These are phyloP conservation scores for Isichthys henryi DNA, from an alignment of 2,113 vertebrate genomes.

Conservation along the genomic window DNA sequence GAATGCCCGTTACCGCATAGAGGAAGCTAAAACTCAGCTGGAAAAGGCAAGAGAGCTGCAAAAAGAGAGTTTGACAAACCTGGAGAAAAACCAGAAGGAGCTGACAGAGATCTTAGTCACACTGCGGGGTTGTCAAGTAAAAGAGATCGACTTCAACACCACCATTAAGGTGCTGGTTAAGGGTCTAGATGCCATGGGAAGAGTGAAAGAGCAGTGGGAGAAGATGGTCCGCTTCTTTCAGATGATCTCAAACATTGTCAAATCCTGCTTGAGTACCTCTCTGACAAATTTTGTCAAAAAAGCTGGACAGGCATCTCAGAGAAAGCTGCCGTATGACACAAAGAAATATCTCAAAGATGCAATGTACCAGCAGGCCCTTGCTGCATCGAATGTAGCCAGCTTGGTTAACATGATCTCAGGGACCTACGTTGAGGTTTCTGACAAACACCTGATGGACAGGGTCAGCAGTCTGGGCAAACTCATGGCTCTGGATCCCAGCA, in stretches of 20 bases:
- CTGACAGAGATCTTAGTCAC: too few relatives aligned
- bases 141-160: too few relatives aligned
- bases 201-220: constrained; percentile 43
- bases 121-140: too few relatives aligned
- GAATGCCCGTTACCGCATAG: neutral
- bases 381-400: too few relatives aligned
- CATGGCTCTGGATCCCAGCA: constrained; percentile 30
- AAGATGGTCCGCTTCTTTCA: constrained; percentile 21
- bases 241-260: constrained; percentile 12
- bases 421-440: too few relatives aligned
- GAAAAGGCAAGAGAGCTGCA: neutral
- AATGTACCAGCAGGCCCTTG: too few relatives aligned
- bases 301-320: neutral
- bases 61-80: too few relatives aligned
- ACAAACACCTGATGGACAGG: constrained; percentile 32
- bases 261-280: constrained; percentile 30
- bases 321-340: too few relatives aligned
- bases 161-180: neutral
- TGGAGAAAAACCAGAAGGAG: too few relatives aligned
- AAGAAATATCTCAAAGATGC: too few relatives aligned
- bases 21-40: neutral
- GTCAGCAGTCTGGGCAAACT: constrained; percentile 20
- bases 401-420: too few relatives aligned
- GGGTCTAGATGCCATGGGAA: constrained; percentile 39
- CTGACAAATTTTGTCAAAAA: constrained; percentile 33